Conservation (phyloP, 2,113 vertebrate species). For the Alethe castanea region DNA sequence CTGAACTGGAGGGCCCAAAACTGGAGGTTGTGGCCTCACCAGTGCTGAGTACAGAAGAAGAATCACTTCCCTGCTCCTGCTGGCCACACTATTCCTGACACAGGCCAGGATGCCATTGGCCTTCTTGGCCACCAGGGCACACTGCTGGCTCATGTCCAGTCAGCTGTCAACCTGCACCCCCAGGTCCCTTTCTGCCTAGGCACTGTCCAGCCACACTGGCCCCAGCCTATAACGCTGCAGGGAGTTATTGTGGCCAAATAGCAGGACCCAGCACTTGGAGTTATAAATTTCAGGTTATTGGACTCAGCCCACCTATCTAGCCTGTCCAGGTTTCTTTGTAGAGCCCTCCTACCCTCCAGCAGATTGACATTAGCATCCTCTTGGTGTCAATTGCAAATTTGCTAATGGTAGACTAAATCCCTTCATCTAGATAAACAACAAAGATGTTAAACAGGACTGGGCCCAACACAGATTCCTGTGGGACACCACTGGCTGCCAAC, state of each 20-base stretch:
- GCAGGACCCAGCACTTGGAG: accelerated
- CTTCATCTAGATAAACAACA: neutral
- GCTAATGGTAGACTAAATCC: neutral
- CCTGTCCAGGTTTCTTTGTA: neutral
- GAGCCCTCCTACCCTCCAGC: neutral
- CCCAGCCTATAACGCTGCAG: accelerated
- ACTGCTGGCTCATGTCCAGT: neutral
- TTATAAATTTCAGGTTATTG: neutral
- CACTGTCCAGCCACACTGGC: neutral
- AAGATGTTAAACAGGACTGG: neutral
- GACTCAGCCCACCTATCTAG: accelerated
- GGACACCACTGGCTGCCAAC: neutral
- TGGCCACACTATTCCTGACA: neutral
- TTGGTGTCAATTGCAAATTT: neutral
- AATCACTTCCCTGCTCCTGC: neutral
- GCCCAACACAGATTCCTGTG: neutral
- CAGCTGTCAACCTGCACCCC: neutral
- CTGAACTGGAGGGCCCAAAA: neutral
- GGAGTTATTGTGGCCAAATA: neutral
- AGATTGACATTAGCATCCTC: accelerated
- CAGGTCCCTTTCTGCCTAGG: neutral
- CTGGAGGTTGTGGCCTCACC: neutral
- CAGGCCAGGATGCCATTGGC: neutral
- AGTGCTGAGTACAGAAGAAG: too few species aligned
- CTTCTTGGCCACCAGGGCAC: neutral